phyloP scores from a whole-genome alignment of 2,797 vertebrate species.

The Aselliscus stoliczkanus region DNA sequence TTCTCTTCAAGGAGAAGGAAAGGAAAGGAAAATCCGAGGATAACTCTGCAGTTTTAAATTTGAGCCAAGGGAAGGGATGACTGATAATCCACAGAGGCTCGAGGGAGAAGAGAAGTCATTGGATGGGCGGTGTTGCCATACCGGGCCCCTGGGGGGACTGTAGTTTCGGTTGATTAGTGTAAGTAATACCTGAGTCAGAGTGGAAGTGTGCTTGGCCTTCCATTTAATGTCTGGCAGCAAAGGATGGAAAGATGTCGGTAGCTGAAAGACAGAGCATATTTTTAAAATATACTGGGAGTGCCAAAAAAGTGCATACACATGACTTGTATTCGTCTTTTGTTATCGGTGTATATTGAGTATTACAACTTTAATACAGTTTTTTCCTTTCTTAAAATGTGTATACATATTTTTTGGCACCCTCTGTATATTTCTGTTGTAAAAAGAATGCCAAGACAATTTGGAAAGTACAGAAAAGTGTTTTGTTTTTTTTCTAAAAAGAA shows the following conservation, averaged over 20 bases:
- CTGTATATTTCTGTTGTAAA: not conserved
- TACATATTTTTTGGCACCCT: no score
- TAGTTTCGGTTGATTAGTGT: not conserved
- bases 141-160: no score
- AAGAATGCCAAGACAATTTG: not conserved
- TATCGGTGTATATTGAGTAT: no score
- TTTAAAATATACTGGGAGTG: not conserved
- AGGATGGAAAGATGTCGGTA: not conserved
- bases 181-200: no score
- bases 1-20: not conserved
- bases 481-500: not conserved
- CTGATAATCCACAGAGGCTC: not conserved
- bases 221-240: not conserved
- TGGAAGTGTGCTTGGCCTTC: not conserved
- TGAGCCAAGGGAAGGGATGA: not conserved
- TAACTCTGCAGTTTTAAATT: not conserved
- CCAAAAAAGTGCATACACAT: no score
- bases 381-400: no score
- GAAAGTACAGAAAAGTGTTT: not conserved
- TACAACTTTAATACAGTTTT: no score
- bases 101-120: not conserved
- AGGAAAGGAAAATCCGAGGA: no score
- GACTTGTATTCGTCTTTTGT: no score
- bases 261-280: not conserved
- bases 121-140: accelerated